phyloP scores from a whole-genome alignment of 1,140 invertebrate species.

The Zaprionus taronus region DNA sequence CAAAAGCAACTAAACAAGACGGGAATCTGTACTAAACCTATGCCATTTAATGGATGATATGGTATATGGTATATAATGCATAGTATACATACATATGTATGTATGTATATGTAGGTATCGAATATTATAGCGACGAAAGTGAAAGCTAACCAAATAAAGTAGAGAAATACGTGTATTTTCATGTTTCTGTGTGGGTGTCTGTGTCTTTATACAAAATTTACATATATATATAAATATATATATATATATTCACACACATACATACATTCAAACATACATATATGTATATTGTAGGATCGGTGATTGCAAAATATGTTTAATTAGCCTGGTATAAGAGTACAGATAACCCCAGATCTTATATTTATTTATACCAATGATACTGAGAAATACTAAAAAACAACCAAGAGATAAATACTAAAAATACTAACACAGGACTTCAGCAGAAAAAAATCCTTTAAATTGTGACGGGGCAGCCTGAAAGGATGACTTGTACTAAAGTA shows the following conservation, averaged over 20 bases:
- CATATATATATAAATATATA: background rate
- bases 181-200: slow-evolving; percentile 1
- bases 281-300: background rate
- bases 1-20: slow-evolving; percentile 48
- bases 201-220: slow-evolving; percentile 1
- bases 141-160: slow-evolving; percentile 16
- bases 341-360: background rate
- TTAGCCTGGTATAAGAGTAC: background rate
- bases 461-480: background rate
- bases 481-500: background rate
- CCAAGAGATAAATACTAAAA: background rate
- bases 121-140: slow-evolving; percentile 28
- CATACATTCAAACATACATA: background rate
- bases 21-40: slow-evolving; percentile 21
- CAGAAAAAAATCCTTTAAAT: background rate
- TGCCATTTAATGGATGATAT: slow-evolving; percentile 5
- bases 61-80: slow-evolving; percentile 19
- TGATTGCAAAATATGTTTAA: background rate
- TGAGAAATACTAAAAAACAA: background rate
- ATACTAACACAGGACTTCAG: background rate
- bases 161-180: background rate
- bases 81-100: background rate
- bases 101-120: slow-evolving; percentile 19
- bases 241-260: background rate
- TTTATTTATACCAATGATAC: background rate